A percentile compares a stretch with the other conserved stretches of the same genome.
These are phyloP conservation scores for Trichonephila clavipes DNA, from an alignment of 1,140 invertebrate species.

Conservation along the genomic window DNA sequence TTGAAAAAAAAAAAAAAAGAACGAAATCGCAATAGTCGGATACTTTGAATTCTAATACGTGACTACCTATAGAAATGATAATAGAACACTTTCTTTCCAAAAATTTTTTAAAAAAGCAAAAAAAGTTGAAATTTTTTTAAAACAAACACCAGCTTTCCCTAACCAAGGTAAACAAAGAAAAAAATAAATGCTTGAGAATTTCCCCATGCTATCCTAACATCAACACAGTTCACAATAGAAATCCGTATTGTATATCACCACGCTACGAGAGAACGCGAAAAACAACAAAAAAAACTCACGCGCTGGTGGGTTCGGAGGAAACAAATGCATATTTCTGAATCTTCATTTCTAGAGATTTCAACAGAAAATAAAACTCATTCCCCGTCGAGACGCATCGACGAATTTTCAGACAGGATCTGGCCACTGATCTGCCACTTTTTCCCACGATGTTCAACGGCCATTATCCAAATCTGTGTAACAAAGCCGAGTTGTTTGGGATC, in stretches of 20 bases:
- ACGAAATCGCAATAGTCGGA: too few relatives aligned
- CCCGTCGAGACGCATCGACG: neutral
- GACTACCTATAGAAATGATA: too few relatives aligned
- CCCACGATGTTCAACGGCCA: neutral
- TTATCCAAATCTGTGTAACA: slow-evolving; percentile 2
- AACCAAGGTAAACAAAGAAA: neutral
- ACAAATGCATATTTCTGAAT: neutral
- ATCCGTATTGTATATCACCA: neutral
- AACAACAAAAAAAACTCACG: neutral
- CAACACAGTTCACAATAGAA: neutral
- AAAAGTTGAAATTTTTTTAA: neutral
- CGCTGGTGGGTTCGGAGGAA: neutral
- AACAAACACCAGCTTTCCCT: neutral
- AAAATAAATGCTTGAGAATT: neutral
- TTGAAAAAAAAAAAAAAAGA: too few relatives aligned
- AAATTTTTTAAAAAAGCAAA: neutral
- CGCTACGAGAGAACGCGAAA: neutral
- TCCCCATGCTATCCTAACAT: neutral
- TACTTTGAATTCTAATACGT: too few relatives aligned
- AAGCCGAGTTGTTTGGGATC: neutral
- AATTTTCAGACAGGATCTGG: neutral
- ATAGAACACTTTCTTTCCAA: too few relatives aligned
- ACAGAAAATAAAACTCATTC: neutral
- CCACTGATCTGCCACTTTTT: neutral
- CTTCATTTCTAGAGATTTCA: neutral